Evolutionary conservation across 2,797 vertebrate genomes (phyloP).

Genomic region (Clarias pachynema): DNA sequence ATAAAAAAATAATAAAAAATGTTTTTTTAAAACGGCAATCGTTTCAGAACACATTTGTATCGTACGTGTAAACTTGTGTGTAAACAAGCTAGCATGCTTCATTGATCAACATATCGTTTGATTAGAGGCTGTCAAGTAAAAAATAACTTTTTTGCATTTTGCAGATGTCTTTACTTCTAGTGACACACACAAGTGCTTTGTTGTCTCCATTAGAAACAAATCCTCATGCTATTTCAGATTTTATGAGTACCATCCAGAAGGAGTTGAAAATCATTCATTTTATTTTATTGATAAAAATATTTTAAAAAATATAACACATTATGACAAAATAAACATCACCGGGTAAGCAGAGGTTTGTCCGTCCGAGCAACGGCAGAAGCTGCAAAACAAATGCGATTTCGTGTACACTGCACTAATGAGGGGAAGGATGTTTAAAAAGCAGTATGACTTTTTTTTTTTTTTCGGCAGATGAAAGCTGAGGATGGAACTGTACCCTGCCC

Average conservation of each 20-base stretch:
- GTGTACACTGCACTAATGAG: not conserved
- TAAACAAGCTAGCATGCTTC: not conserved
- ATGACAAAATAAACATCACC: not conserved
- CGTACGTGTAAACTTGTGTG: too few species aligned
- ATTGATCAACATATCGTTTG: not conserved
- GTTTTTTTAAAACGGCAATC: too few species aligned
- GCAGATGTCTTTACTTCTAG: too few species aligned
- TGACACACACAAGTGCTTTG: not conserved
- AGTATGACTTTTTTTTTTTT: slow-evolving; percentile 2
- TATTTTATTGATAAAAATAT: not conserved
- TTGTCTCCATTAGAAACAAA: not conserved
- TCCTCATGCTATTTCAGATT: not conserved
- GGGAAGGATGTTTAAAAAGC: not conserved
- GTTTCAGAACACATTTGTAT: too few species aligned
- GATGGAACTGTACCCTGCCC: slow-evolving; percentile 57
- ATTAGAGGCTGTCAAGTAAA: not conserved
- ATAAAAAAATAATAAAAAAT: not conserved
- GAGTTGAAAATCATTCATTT: not conserved
- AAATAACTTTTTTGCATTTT: not conserved
- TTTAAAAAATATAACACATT: not conserved
- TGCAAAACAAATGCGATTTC: not conserved
- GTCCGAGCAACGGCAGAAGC: not conserved
- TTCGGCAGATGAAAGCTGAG: not conserved
- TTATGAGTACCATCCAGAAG: not conserved
- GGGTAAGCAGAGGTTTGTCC: not conserved